Base-by-base conservation (phyloP, 1,140 invertebrate genomes). In the Cepaea nemoralis region DNA sequence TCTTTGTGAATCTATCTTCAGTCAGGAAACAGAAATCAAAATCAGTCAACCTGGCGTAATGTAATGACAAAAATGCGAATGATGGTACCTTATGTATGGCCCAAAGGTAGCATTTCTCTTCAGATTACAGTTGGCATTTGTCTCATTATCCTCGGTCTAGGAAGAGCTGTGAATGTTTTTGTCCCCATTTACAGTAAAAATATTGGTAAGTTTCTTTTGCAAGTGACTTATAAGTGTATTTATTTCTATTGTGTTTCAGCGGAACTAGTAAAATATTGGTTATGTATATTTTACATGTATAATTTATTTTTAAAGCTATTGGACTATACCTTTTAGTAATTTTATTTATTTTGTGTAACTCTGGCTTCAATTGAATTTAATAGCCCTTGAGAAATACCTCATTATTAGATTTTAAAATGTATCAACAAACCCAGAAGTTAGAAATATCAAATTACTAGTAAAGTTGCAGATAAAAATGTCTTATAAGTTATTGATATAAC, bases 41-140 rank as follows among this genome's bases (percentile, higher is more conserved):
- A 81, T 31, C 39, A 55, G 22, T 87, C 89, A 0, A 90, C 90
- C 19, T 91, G 90, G 90, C 78, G 71, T n/a, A 90, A 90, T 70
- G 83, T 91, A 0, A 95, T 94, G 92, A 93, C 94, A 84, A 98
- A 98, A 91, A 90, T 97, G 12, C 94, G 94, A 87, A 94, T 93
- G 0, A 93, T 99, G 35, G 90, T 95, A 70, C 97, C 97, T 1
- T 99, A 97, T 91, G 92, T 99, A n/a, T 99, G 98, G 98, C 98
- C 98, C 0, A 95, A 94, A 84, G 97, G 95, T 83, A 94, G 94
- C 89, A 71, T 92, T 3, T 87, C 93, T 0, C 92, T 99, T 10
- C 97, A 99, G 90, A 83, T 96, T 0, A 93, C 95, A 78, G 97
- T 99, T 0, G 70, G 98, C 6, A 90, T 97, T 80, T 99, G 97